Percentiles rank a stretch among this genome's conserved stretches.
These are phyloP conservation scores for Mus pahari DNA, from an alignment of 2,113 vertebrate genomes.

Conservation along the genomic window DNA sequence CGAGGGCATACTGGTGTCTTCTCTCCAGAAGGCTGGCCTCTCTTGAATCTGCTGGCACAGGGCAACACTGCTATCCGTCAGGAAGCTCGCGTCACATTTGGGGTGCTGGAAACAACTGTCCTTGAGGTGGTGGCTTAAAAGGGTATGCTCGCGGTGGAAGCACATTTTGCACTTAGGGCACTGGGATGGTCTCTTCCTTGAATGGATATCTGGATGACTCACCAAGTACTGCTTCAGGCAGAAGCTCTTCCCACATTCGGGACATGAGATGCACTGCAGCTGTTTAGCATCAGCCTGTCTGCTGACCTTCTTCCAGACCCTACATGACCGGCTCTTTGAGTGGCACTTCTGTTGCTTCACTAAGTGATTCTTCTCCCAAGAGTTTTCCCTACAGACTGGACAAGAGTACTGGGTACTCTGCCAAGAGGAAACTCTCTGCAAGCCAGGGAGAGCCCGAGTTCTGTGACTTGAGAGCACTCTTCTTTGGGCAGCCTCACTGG, in stretches of 20 bases:
- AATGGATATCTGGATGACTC: neutral
- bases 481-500: neutral
- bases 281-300: rapidly evolving
- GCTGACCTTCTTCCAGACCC: neutral
- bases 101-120: constrained; percentile 72
- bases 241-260: constrained; percentile 25
- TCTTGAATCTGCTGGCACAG: constrained; percentile 74
- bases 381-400: neutral
- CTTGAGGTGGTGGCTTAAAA: neutral
- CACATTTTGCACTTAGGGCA: neutral
- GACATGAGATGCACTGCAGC: rapidly evolving
- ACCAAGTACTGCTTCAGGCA: neutral
- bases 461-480: neutral
- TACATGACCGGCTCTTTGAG: neutral
- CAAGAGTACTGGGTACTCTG: neutral
- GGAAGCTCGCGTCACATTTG: constrained; percentile 85
- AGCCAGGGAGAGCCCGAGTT: neutral
- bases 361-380: neutral
- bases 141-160: neutral
- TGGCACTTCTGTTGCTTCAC: neutral
- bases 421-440: neutral
- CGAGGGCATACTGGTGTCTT: constrained; percentile 70
- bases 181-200: neutral
- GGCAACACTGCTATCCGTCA: constrained; percentile 76
- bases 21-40: constrained; percentile 83